Percentiles rank a stretch among this genome's conserved stretches.
Evolutionary conservation across 2,797 vertebrate species (phyloP).

Genomic region (Poecilia gillii): DNA sequence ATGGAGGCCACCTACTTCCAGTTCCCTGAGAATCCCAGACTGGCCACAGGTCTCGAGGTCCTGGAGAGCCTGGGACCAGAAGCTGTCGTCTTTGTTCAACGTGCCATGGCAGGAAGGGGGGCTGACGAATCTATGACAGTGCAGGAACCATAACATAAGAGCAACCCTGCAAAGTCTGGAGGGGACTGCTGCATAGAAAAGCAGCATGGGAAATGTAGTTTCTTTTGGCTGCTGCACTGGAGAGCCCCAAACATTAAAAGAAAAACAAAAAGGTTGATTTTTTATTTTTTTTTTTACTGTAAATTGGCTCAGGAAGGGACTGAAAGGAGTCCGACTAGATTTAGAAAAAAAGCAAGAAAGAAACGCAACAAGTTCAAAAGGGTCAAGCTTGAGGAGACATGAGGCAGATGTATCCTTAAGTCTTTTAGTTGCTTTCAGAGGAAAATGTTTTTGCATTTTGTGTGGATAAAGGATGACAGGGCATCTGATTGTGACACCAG

Average conservation of each 20-base stretch:
- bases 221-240: slow-evolving; percentile 41
- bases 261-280: slow-evolving; percentile 24
- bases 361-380: slow-evolving; percentile 73
- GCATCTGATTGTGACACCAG: slow-evolving; percentile 85
- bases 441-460: slow-evolving; percentile 73
- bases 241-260: slow-evolving; percentile 42
- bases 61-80: slow-evolving; percentile 97
- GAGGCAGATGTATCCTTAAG: slow-evolving; percentile 81
- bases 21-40: slow-evolving; percentile 96
- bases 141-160: slow-evolving; percentile 94
- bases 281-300: background rate
- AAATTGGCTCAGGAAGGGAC: background rate
- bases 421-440: slow-evolving; percentile 63
- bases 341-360: slow-evolving; percentile 57
- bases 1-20: slow-evolving; percentile 87
- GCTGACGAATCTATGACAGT: slow-evolving; percentile 94
- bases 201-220: slow-evolving; percentile 81
- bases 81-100: slow-evolving; percentile 89
- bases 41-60: slow-evolving; percentile 98
- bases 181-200: slow-evolving; percentile 65
- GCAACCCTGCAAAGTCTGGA: slow-evolving; percentile 67
- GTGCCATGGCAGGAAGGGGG: slow-evolving; percentile 88
- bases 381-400: slow-evolving; percentile 70
- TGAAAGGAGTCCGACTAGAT: background rate
- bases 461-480: slow-evolving; percentile 83